Evolutionary conservation across 1,140 invertebrate genomes (phyloP), one percentile per base, ranked within the genome.

Genomic region (Lepidurus arcticus): DNA sequence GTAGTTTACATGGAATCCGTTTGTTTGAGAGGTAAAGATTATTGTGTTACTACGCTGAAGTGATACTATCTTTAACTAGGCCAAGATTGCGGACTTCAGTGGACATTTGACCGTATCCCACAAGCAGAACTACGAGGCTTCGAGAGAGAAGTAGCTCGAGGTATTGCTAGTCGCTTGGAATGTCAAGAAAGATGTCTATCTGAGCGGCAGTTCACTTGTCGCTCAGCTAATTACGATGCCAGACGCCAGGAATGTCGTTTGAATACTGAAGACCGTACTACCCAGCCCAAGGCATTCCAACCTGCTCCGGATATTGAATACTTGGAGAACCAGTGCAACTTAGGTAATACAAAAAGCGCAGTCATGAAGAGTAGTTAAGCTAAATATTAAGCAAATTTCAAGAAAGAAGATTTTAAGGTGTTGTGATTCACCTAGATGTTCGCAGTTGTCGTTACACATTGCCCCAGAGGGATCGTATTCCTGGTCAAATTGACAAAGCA

Each of bases 261-360:
- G 42, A 87, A 83, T 45, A 81, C 83, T 1, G 86, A 88, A 74
- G 85, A 86, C 76, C 82, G 85, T 21, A 85, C 82, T 80, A 84
- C 84, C 24, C 81, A 83, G 74, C 83, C 84, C 73, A 79, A 82
- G 81, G 81, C 83, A 78, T 83, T 85, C 82, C 78, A 82, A 74
- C 76, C 82, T 42, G 81, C 85, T 65, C 80, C 82, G 76, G 83
- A 83, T 75, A 84, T 84, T 7, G 86, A 88, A 81, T 88, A 88
- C 80, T 81, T 88, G 80, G 87, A 88, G 81, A 88, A 88, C 80
- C 87, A 88, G 81, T 88, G 87, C 80, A 84, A 83, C 53, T 82
- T 85, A 21, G 83, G 87, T 87, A 83, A 82, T 34, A 34, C 4
- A 34, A 3, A 34, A 34, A 34, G 34, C 34, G 34, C 34, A 34